Base-by-base conservation (phyloP, 1,140 invertebrate species). In the Lutraria rhynchaena region DNA sequence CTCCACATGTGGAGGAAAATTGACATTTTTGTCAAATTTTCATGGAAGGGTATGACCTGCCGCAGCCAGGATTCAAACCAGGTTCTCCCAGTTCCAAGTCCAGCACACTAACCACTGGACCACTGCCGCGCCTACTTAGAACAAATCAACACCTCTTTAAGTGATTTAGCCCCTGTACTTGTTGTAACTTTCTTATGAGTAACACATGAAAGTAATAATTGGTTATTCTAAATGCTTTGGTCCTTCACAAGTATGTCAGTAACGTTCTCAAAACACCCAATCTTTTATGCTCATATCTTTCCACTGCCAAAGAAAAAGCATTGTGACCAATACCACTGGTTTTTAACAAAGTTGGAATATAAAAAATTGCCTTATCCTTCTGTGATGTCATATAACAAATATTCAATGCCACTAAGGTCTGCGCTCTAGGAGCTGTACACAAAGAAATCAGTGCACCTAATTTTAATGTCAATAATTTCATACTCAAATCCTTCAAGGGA, bases 401-500 rank as follows among this genome's bases (percentile, higher is more conserved):
- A 76, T 19, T 35, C 57, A 76, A 13, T n/a, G 37, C 19, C 7
- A 76, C 60, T 22, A 76, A 22, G 22, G 74, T 76, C 31, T 76
- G 58, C n/a, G 60, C 60, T 51, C 73, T 61, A 27, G 57, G 73
- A 29, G 57, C 73, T n/a, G n/a, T n/a, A n/a, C n/a, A n/a, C n/a
- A n/a, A n/a, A n/a, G n/a, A n/a, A n/a, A n/a, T n/a, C n/a, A 24
- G 57, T 63, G 27, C 24, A 33, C 11, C 29, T 0, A 55, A 41
- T 49, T 76, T 76, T 51, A 51, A 65, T 31, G 58, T 76, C 22
- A 76, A 65, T 11, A 76, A n/a, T 76, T 65, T 76, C 27, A 76
- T 33, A 11, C 58, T 22, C n/a, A 76, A 46, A 1, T 60, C n/a
- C 13, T 58, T 22, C 37, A 49, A 33, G 3, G n/a, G n/a, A n/a